Conservation (phyloP, 2,113 vertebrate species). For the Blennius ocellaris region DNA sequence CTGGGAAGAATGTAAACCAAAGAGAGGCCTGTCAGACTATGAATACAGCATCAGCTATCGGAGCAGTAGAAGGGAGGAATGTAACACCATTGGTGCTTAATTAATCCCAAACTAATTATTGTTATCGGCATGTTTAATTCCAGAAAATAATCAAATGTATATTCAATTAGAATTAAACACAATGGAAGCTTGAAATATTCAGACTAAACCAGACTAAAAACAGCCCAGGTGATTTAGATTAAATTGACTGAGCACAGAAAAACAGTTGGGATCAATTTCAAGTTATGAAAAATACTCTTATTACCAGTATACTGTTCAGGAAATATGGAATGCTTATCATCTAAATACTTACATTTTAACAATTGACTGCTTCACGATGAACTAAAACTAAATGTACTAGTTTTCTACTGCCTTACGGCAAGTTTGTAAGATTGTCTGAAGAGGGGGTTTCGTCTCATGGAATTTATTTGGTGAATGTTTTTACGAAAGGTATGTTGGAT, state of each 20-base stretch:
- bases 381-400: no score
- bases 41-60: conserved; percentile 7
- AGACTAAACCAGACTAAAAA: not conserved
- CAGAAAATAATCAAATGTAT: conserved; percentile 3
- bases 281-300: conserved; percentile 1
- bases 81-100: conserved; percentile 22
- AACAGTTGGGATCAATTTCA: not conserved
- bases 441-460: not conserved
- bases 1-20: conserved; percentile 6
- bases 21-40: conserved; percentile 2
- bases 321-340: no score
- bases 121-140: conserved; percentile 3
- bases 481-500: not conserved
- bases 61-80: conserved; percentile 4
- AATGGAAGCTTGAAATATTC: not conserved
- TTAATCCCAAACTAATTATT: conserved; percentile 20
- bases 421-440: conserved; percentile 1
- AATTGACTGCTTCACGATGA: no score
- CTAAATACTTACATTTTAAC: no score
- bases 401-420: not conserved
- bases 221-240: not conserved
- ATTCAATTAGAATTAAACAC: not conserved
- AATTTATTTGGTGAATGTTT: not conserved
- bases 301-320: not conserved
- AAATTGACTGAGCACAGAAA: not conserved